Conservation (phyloP, 2,113 vertebrate species). For the Oryzias celebensis region DNA sequence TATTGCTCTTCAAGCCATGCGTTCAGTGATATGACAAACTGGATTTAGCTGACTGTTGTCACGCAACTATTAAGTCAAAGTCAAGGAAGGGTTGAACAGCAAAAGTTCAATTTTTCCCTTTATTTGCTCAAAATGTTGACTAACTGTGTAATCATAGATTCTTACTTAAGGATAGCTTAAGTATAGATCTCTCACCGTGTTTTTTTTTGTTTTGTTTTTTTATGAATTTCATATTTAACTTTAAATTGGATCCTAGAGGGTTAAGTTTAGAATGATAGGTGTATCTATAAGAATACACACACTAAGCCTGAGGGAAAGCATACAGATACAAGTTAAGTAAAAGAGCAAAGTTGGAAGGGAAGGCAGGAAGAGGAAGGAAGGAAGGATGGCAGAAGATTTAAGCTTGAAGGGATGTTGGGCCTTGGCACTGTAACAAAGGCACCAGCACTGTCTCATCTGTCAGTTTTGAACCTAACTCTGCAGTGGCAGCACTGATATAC, state of each 20-base stretch:
- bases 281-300: constrained; percentile 74
- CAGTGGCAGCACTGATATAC: constrained; percentile 11
- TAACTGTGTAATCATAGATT: too few species aligned
- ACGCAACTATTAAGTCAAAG: too few species aligned
- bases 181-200: constrained; percentile 57
- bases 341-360: constrained; percentile 7
- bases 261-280: constrained; percentile 71
- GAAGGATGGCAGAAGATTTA: constrained; percentile 36
- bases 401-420: constrained; percentile 47
- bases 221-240: constrained; percentile 60
- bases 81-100: too few species aligned
- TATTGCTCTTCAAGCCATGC: too few species aligned
- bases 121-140: too few species aligned
- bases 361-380: constrained; percentile 30
- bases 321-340: constrained; percentile 29
- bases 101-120: too few species aligned
- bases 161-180: constrained; percentile 41
- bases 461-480: constrained; percentile 32
- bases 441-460: constrained; percentile 34
- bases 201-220: constrained; percentile 11
- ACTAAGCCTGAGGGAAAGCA: constrained; percentile 55
- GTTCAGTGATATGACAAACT: too few species aligned
- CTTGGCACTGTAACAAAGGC: constrained; percentile 69
- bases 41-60: too few species aligned
- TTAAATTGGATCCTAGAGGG: constrained; percentile 72